Base-by-base conservation (phyloP, 1,140 invertebrate genomes). In the Megathymus violae region DNA sequence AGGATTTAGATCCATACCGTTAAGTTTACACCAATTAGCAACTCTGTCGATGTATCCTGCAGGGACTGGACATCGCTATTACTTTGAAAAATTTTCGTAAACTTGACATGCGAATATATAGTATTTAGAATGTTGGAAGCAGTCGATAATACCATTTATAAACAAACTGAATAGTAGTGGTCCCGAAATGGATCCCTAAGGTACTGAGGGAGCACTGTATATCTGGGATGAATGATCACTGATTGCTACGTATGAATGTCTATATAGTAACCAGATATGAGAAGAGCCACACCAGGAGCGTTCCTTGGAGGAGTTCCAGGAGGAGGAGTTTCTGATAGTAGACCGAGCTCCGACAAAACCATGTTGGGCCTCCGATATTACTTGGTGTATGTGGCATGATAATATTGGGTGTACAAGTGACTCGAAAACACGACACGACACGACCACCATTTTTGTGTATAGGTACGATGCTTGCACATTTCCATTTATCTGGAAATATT, bases 391-490 rank as follows among this genome's bases (percentile, higher is more conserved):
- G 4, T 71, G 60, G 16, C 11, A 13, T 40, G 62, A 34, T 25
- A 67, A 31, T 10, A 56, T 44, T 17, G 54, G 54, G 36, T 41
- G 38, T 3, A 70, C 11, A 16, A 70, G 14, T 9, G 52, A 51
- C 13, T 70, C 67, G 9, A 63, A 6, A 5, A 66, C 15, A 15
- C 34, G n/a, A n/a, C n/a, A n/a, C n/a, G 11, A 50, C 51, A 10
- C n/a, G 17, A 9, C 40, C 19, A 7, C 48, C 61, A 5, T n/a
- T 36, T 34, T 71, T 70, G n/a, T 66, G 44, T 5, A 66, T 43
- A 14, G 63, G 63, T 10, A 70, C 68, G 1, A 66, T 56, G 25
- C 54, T 67, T 11, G 68, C 63, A 4, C 36, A 25, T 40, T 71
- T 71, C 52, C 63, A 71, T 11, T 34, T 13, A 14, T 46, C 43